Base-by-base conservation (phyloP, 1,140 invertebrate genomes). In the Pteromalus puparum region DNA sequence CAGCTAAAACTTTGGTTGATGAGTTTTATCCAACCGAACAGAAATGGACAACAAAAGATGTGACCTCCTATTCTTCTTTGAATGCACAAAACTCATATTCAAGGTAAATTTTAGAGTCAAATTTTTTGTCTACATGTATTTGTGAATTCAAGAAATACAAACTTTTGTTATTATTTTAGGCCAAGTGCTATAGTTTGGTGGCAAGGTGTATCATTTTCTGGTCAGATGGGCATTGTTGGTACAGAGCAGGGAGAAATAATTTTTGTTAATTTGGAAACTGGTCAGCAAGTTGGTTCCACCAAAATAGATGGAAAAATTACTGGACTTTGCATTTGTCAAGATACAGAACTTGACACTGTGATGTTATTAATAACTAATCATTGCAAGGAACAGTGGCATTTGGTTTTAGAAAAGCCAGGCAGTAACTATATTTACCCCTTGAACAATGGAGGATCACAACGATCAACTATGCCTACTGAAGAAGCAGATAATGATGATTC, bases 211-310 rank as follows among this genome's bases (percentile, higher is more conserved):
- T 92, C 93, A 74, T 91, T 92, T 7, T 94, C 94, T 81, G 93
- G 94, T 87, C 94, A 95, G 82, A 94, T 96, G 87, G 96, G 95
- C 46, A 94, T 97, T 67, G 93, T 97, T 85, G 96, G 96, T 38
- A 96, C 95, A 80, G 95, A 96, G 87, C 93, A 94, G 87, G 96
- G 96, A 28, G 95, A 95, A 85, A 94, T 97, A 86, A 93, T 95
- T 73, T 95, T 97, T 90, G 93, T 97, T 74, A 96, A 96, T 90
- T 92, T 97, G 18, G 94, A 94, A 68, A 95, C 93, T 89, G 95
- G 95, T n/a, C 93, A 94, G 38, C 94, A 95, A 90, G 94, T 96
- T 46, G 95, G 95, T 46, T 94, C 93, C 68, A 95, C 95, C n/a
- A 93, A 94, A 77, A 93, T 97, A 72, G 94, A 93, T 78, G 95